These are phyloP conservation scores for Peucedramus taeniatus DNA, from an alignment of 2,113 vertebrate species.

Conservation along the genomic window DNA sequence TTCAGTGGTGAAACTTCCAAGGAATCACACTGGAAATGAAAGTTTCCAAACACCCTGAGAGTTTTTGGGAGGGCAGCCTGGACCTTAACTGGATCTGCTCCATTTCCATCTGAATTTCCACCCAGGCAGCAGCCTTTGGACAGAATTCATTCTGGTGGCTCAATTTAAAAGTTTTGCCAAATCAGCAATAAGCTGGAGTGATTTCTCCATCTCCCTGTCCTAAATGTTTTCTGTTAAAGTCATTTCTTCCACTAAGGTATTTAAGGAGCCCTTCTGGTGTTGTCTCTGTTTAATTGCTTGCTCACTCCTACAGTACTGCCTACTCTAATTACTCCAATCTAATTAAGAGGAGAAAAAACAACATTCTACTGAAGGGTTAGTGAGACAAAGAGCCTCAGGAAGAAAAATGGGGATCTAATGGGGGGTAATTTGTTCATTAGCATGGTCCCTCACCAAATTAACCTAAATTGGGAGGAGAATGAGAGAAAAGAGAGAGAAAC, in stretches of 20 bases:
- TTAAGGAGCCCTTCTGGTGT: slow-evolving; percentile 33
- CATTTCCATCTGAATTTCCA: neutral
- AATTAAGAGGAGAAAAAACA: neutral
- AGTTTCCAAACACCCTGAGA: rapidly evolving
- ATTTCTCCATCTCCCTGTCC: neutral
- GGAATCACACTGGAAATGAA: neutral
- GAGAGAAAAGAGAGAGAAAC: neutral
- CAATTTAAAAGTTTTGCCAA: neutral
- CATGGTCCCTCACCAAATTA: neutral
- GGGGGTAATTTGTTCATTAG: neutral
- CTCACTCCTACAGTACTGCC: slow-evolving; percentile 25
- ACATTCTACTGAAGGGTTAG: neutral
- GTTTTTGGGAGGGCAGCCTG: neutral
- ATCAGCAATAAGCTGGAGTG: neutral
- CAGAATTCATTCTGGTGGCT: neutral
- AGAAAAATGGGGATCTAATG: neutral
- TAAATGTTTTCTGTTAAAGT: neutral
- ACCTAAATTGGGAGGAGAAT: neutral
- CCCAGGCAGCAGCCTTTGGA: neutral
- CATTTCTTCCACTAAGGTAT: neutral
- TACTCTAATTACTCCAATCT: slow-evolving; percentile 38
- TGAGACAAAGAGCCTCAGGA: neutral
- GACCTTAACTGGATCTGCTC: neutral
- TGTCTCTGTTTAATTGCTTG: slow-evolving; percentile 20
- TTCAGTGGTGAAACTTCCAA: neutral